phyloP scores from a whole-genome alignment of 2,113 vertebrate species.

The Caretta caretta region DNA sequence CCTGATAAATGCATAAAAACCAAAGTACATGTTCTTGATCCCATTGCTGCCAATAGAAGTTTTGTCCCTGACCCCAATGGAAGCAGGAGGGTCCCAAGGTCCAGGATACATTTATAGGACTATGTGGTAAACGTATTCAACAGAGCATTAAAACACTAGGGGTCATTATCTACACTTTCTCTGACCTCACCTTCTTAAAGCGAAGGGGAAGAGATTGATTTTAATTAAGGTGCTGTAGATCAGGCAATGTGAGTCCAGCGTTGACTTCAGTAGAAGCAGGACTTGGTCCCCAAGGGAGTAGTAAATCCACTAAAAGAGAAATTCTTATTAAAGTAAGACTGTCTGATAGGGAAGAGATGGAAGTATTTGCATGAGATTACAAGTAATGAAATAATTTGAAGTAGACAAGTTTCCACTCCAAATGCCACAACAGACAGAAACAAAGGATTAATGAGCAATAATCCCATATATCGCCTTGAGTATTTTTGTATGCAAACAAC shows the following conservation, averaged over 20 bases:
- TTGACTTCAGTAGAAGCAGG: neutral
- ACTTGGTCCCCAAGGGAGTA: neutral
- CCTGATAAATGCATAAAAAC: rapidly evolving
- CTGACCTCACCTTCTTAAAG: constrained; percentile 70
- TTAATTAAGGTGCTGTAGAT: no score
- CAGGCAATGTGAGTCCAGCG: neutral
- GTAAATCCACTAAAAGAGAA: neutral
- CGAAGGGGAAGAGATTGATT: constrained; percentile 46
- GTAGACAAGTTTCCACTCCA: neutral
- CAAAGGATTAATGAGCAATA: rapidly evolving
- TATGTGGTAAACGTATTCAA: constrained; percentile 48
- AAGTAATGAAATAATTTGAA: neutral
- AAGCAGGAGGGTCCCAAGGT: neutral
- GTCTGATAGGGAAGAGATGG: neutral
- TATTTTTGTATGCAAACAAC: constrained; percentile 16
- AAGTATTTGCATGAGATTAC: neutral
- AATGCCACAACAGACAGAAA: neutral
- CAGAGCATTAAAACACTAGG: constrained; percentile 44
- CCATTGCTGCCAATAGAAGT: neutral
- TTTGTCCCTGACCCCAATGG: constrained; percentile 20
- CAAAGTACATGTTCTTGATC: neutral
- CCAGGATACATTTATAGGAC: constrained; percentile 51
- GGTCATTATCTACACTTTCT: constrained; percentile 61
- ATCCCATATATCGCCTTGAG: neutral
- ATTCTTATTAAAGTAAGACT: neutral